Evolutionary conservation across 2,797 vertebrate species (phyloP).

Genomic region (Petrocephalus sullivani): DNA sequence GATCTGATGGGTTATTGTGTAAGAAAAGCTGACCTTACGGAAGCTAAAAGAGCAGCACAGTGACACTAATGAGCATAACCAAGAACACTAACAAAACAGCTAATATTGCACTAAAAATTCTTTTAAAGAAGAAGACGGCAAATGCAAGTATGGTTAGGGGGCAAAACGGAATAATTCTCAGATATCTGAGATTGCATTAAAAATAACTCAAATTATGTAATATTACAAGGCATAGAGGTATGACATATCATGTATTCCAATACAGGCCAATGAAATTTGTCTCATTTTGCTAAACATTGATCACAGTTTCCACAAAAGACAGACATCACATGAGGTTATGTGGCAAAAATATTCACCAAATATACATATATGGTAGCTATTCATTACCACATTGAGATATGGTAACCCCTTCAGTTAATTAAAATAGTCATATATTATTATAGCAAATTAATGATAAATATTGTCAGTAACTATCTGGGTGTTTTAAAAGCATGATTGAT

Average conservation of each 20-base stretch:
- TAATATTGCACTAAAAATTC: slow-evolving; percentile 13
- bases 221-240: not conserved
- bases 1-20: slow-evolving; percentile 28
- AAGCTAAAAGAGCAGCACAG: not conserved
- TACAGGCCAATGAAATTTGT: slow-evolving; percentile 5
- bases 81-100: not conserved
- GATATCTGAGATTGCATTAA: not conserved
- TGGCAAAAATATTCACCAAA: not conserved
- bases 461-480: not conserved
- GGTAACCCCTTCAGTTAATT: not conserved
- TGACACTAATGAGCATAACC: not conserved
- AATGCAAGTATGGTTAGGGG: not conserved
- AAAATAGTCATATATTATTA: not conserved
- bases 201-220: not conserved
- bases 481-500: not conserved
- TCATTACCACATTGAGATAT: not conserved
- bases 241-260: not conserved
- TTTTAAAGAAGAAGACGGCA: not conserved
- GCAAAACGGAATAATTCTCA: not conserved
- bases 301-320: not conserved
- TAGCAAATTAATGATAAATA: not conserved
- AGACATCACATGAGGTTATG: not conserved
- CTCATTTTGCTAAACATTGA: not conserved
- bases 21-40: not conserved
- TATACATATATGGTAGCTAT: slow-evolving; percentile 1